Evolutionary conservation across 2,888 invertebrate species (phyloP), one percentile per base, ranked within the genome.

Genomic region (Synanthedon andrenaeformis): DNA sequence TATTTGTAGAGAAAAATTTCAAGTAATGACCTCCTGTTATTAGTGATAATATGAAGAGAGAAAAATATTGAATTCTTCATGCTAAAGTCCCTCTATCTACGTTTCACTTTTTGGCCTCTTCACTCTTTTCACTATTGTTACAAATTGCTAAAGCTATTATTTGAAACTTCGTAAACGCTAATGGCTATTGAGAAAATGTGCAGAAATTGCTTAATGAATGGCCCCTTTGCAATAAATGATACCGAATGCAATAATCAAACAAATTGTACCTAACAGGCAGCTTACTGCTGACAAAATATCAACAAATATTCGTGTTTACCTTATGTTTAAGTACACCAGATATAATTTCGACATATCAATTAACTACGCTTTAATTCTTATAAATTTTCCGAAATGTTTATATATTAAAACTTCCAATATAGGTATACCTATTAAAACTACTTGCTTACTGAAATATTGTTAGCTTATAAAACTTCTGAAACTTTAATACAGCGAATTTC

Each of bases 381-480:
- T 64, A 66, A 65, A 57, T 54, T 54, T 56, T 57, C 71, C 62
- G 61, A 64, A 69, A 71, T 63, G 35, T 35, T 35, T 62, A 64
- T 67, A 72, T 71, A 61, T 76, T 71, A 69, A 35, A 74, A 75
- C 62, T 73, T 76, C 63, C 64, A 70, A 67, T 69, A 65, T 76
- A 35, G 28, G n/a, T 17, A 23, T 50, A 19, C 50, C n/a, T 51
- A 51, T 28, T 51, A 74, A 73, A 64, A 72, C 80, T 82, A 84
- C 77, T 65, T 64, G 66, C 73, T 77, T 81, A 82, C 62, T 42
- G 61, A 70, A 67, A 73, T 74, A 78, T 35, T 72, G 76, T 79
- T 77, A 77, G 72, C 79, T 83, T 82, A 79, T 82, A 82, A 80
- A 82, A 78, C 65, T 77, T 82, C 74, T 75, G 79, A 82, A 82